phyloP scores from a whole-genome alignment of 35 echinoderm and acorn worm genomes.

The Lytechinus pictus region DNA sequence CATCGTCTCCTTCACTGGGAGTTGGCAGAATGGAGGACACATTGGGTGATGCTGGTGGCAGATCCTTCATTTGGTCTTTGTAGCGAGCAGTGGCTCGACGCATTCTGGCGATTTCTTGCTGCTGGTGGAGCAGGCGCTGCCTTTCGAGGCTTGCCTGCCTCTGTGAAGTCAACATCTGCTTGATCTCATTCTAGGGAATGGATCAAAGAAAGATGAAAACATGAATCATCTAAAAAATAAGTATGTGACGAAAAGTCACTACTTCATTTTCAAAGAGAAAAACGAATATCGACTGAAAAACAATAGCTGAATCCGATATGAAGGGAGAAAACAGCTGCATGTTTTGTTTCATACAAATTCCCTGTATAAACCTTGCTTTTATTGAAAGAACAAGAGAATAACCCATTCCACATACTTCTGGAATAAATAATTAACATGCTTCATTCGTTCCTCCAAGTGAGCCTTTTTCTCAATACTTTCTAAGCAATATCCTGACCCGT shows the following conservation, averaged over 20 bases:
- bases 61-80: constrained; percentile 70
- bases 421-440: too few relatives aligned
- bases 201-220: neutral
- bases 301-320: too few relatives aligned
- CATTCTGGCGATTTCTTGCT: constrained; percentile 79
- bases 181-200: constrained; percentile 76
- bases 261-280: neutral
- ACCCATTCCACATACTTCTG: too few relatives aligned
- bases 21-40: constrained; percentile 20
- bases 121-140: constrained; percentile 75
- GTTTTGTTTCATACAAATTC: too few relatives aligned
- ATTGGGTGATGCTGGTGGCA: constrained; percentile 60
- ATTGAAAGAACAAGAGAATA: too few relatives aligned
- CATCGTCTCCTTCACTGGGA: constrained; percentile 32
- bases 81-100: constrained; percentile 69
- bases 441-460: too few relatives aligned
- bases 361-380: too few relatives aligned
- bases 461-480: too few relatives aligned
- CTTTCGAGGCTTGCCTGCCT: constrained; percentile 69
- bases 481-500: too few relatives aligned
- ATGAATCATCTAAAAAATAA: neutral
- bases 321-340: too few relatives aligned
- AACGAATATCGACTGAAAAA: too few relatives aligned
- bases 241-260: neutral
- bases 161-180: constrained; percentile 68